A percentile compares a stretch with the other conserved stretches of the same genome.
phyloP scores from a whole-genome alignment of 53 echinoderm and acorn worm genomes.

The Luidia sarsii region DNA sequence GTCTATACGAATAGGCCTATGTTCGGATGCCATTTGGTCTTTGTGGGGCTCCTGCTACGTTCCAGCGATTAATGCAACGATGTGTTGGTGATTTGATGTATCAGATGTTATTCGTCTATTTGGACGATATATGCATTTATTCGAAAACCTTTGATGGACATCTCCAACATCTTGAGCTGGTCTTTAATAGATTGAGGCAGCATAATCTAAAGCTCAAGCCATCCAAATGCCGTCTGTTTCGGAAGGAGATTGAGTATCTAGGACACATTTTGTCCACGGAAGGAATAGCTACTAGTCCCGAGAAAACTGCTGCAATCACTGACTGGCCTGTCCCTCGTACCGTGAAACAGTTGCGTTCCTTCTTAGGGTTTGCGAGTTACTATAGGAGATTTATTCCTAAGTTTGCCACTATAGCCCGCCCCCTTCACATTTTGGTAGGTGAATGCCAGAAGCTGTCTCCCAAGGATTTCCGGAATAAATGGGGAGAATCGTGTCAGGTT shows the following conservation, averaged over 20 bases:
- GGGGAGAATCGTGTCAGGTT: background rate
- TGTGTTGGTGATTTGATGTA: conserved; percentile 1
- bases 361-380: conserved; percentile 50
- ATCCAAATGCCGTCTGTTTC: conserved; percentile 39
- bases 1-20: conserved; percentile 22
- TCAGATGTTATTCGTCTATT: conserved; percentile 9
- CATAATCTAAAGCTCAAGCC: conserved; percentile 38
- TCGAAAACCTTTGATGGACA: conserved; percentile 40
- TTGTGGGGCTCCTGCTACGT: conserved; percentile 27
- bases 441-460: background rate
- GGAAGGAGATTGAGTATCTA: conserved; percentile 13
- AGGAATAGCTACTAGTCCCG: conserved; percentile 25
- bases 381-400: conserved; percentile 44
- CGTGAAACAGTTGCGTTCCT: conserved; percentile 27
- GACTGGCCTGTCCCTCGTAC: conserved; percentile 40
- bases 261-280: conserved; percentile 20
- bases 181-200: background rate
- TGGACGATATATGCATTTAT: conserved; percentile 35
- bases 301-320: background rate
- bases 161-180: background rate
- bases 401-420: conserved; percentile 29
- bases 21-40: conserved; percentile 13
- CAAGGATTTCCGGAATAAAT: background rate
- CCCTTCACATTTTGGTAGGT: conserved; percentile 29
- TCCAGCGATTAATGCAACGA: conserved; percentile 22